Evolutionary conservation across 2,113 vertebrate species (phyloP).

Genomic region (Apteryx owenii): DNA sequence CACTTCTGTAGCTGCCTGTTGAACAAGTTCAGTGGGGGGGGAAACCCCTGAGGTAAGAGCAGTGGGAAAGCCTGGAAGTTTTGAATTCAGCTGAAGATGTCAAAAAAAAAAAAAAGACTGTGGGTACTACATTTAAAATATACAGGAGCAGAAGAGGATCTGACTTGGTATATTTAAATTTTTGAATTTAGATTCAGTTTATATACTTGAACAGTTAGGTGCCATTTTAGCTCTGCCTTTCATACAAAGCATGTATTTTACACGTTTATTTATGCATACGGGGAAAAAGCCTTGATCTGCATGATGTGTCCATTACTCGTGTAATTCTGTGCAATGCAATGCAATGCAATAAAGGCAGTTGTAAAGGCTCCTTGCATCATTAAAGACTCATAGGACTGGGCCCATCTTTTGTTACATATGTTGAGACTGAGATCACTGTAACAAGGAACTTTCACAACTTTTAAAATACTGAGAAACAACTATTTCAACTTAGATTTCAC

Average conservation of each 20-base stretch:
- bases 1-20: neutral
- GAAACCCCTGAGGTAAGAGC: neutral
- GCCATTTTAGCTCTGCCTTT: neutral
- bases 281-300: neutral
- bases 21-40: neutral
- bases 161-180: neutral
- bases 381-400: neutral
- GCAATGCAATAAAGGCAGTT: neutral
- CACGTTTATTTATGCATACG: neutral
- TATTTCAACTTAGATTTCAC: neutral
- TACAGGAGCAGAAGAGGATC: neutral
- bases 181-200: neutral
- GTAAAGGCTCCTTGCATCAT: neutral
- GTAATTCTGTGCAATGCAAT: rapidly evolving
- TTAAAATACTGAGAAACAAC: constrained; percentile 38
- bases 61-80: neutral
- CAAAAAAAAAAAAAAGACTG: neutral
- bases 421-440: constrained; percentile 44
- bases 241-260: neutral
- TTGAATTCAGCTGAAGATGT: neutral
- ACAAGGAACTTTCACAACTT: constrained; percentile 21
- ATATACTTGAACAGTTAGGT: neutral
- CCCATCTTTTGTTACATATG: neutral
- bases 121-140: neutral
- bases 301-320: neutral